These are phyloP conservation scores for Grus americana DNA, from an alignment of 2,113 vertebrate genomes.

Conservation along the genomic window DNA sequence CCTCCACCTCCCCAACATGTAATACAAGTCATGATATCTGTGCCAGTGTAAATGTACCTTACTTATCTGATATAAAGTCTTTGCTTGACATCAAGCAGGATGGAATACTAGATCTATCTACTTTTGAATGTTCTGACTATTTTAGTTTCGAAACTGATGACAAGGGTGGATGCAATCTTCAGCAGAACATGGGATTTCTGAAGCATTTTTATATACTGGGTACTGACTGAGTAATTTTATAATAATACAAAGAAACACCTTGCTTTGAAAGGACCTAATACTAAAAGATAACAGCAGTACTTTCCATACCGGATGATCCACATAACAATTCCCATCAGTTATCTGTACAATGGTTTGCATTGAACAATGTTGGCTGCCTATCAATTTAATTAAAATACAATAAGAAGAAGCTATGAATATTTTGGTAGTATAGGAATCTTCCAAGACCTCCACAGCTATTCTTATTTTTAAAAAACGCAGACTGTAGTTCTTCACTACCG, in stretches of 20 bases:
- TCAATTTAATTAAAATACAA: background rate
- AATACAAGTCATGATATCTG: background rate
- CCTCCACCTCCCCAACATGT: accelerated
- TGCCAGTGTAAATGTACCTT: background rate
- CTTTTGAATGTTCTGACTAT: accelerated
- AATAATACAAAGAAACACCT: background rate
- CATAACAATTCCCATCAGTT: background rate
- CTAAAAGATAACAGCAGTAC: background rate
- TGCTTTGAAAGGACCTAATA: background rate
- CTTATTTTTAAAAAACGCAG: background rate
- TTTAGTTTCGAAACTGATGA: background rate
- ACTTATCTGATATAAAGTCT: background rate
- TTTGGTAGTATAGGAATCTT: background rate
- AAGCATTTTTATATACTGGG: background rate
- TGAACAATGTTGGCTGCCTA: background rate
- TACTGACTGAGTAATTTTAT: background rate
- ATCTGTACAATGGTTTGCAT: background rate
- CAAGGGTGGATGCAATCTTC: background rate
- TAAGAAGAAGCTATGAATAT: background rate
- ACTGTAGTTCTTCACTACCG: background rate
- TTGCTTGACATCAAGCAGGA: background rate
- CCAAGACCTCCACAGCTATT: background rate
- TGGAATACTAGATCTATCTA: background rate
- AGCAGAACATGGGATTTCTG: background rate
- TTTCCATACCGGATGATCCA: background rate